Evolutionary conservation across 2,797 vertebrate species (phyloP).

Genomic region (Tokudaia muenninki): DNA sequence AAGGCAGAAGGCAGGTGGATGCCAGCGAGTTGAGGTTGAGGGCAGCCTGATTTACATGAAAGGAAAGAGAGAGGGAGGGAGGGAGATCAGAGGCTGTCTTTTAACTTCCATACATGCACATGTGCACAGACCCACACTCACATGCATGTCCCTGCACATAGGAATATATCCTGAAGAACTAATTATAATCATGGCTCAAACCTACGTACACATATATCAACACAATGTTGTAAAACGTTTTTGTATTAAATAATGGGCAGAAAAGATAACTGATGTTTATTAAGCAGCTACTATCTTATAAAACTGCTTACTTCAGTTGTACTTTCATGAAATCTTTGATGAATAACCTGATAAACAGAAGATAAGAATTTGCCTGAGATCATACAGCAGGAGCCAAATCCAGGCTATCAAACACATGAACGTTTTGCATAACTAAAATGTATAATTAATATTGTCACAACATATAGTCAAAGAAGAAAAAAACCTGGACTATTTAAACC

Average conservation of each 20-base stretch:
- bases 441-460: slow-evolving; percentile 33
- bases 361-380: slow-evolving; percentile 5
- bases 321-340: slow-evolving; percentile 48
- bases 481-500: not conserved
- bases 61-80: not conserved
- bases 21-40: not conserved
- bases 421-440: slow-evolving; percentile 7
- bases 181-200: not conserved
- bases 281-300: not conserved
- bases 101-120: not conserved
- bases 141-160: not conserved
- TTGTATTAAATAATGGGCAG: slow-evolving; percentile 18
- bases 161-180: not conserved
- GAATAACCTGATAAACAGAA: not conserved
- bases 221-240: not conserved
- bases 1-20: no score
- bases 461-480: slow-evolving; percentile 30
- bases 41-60: not conserved
- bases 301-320: slow-evolving; percentile 44
- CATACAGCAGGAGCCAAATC: not conserved
- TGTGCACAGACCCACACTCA: not conserved
- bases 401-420: not conserved
- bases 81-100: not conserved
- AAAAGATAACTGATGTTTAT: slow-evolving; percentile 25
- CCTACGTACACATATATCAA: not conserved